Conservation (phyloP, 2,113 vertebrate genomes). For the Calidris pygmaea region DNA sequence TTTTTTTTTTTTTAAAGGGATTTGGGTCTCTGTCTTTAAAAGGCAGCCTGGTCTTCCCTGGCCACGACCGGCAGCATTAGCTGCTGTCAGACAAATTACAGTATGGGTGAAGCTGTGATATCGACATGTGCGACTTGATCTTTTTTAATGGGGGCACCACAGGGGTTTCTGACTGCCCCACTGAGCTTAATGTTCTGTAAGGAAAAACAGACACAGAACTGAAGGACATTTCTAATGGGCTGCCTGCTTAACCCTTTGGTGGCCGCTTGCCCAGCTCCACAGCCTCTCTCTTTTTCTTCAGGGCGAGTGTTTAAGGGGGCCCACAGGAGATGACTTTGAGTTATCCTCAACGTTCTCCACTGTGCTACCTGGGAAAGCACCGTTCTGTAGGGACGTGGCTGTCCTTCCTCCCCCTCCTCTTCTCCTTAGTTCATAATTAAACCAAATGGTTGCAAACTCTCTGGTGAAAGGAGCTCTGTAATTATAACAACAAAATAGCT, state of each 20-base stretch:
- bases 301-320: conserved; percentile 33
- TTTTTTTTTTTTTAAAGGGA: neutral
- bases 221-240: conserved; percentile 81
- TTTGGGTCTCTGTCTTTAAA: conserved; percentile 27
- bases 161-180: conserved; percentile 82
- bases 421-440: conserved; percentile 39
- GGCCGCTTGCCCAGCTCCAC: neutral
- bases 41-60: conserved; percentile 43
- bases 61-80: conserved; percentile 61
- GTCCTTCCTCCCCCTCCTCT: conserved; percentile 52
- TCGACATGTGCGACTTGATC: conserved; percentile 83
- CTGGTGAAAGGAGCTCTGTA: conserved; percentile 42
- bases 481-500: conserved; percentile 71
- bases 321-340: neutral
- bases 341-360: neutral
- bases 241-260: conserved; percentile 75
- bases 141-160: conserved; percentile 82
- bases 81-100: conserved; percentile 82
- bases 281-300: fast-evolving
- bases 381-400: neutral
- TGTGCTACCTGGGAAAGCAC: neutral
- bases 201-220: conserved; percentile 78
- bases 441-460: conserved; percentile 43
- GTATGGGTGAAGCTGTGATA: conserved; percentile 77
- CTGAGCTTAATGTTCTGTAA: conserved; percentile 85